Base-by-base conservation (phyloP, 2,888 invertebrate genomes). In the Synanthedon myopaeformis region DNA sequence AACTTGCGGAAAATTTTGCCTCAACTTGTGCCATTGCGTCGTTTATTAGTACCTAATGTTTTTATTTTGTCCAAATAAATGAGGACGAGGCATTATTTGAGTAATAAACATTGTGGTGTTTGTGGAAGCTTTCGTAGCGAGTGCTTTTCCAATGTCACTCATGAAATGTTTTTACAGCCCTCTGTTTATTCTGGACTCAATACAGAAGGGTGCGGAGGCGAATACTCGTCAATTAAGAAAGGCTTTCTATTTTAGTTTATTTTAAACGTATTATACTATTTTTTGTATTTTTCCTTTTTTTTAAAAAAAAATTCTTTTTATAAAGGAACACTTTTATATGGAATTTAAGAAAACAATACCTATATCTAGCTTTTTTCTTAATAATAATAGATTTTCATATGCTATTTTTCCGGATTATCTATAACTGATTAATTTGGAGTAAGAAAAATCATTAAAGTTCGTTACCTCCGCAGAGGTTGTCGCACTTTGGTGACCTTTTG, bases 121-220 rank as follows among this genome's bases (percentile, higher is more conserved):
- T 49, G 19, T 49, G 19, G 19, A 23, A 45, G 17, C 49, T 17
- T 17, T 23, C 23, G 49, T 19, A 49, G 49, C 17, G 23, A 49
- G 49, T 49, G 49, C 49, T 49, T 49, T 45, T 49, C 49, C 23
- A 49, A 28, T 56, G 53, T 42, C 51, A 52, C 41, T 52, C 49
- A 48, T 11, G 48, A 35, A 48, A 51, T 58, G 54, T 59, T 59
- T 56, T 57, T 41, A 17, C 41, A 54, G 42, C 56, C 59, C 55
- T 49, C 11, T 59, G 55, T 59, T 59, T 59, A 51, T 56, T 52
- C 55, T 59, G 56, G 56, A 56, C 57, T 57, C 55, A 14, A 58
- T 56, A 57, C 54, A 52, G 54, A 10, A 45, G 45, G 14, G 45
- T 14, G 45, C 14, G 45, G 4, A 14, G 45, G 45, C 45, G 45